A percentile compares a stretch with the other conserved stretches of the same genome.
These are phyloP conservation scores for Diarsia dahlii DNA, from an alignment of 2,888 invertebrate genomes.

Conservation along the genomic window DNA sequence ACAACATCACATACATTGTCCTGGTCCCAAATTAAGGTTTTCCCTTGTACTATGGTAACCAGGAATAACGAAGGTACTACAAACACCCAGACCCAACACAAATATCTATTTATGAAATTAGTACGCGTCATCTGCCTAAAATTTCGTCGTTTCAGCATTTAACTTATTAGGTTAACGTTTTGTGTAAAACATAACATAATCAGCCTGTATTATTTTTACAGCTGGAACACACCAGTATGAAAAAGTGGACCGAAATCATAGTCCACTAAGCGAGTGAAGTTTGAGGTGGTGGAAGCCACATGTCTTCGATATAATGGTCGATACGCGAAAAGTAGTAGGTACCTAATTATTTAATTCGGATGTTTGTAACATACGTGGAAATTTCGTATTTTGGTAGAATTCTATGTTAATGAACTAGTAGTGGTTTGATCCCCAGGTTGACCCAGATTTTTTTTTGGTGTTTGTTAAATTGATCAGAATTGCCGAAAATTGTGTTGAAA, in stretches of 20 bases:
- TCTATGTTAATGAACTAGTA: background rate
- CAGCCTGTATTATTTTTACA: too few relatives aligned
- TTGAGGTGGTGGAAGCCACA: background rate
- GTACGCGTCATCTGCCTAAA: background rate
- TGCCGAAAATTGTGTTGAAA: background rate
- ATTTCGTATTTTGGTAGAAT: background rate
- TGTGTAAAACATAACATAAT: background rate
- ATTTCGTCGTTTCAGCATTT: background rate
- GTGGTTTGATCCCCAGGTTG: background rate
- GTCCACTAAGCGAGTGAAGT: background rate
- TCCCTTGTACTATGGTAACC: too few relatives aligned
- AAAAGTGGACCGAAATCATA: too few relatives aligned
- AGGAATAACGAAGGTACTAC: too few relatives aligned
- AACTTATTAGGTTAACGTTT: background rate
- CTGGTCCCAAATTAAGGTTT: too few relatives aligned
- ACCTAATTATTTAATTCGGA: too few relatives aligned
- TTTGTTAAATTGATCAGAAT: background rate
- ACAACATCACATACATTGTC: too few relatives aligned
- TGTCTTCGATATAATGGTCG: background rate
- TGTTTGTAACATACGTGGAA: background rate
- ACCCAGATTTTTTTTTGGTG: background rate
- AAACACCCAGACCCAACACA: too few relatives aligned
- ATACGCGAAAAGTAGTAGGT: background rate
- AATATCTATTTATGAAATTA: constrained; percentile 37
- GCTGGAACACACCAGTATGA: too few relatives aligned